A percentile compares a stretch with the other conserved stretches of the same genome.
Evolutionary conservation across 2,888 invertebrate genomes (phyloP).

Genomic region (Acronicta leporina): DNA sequence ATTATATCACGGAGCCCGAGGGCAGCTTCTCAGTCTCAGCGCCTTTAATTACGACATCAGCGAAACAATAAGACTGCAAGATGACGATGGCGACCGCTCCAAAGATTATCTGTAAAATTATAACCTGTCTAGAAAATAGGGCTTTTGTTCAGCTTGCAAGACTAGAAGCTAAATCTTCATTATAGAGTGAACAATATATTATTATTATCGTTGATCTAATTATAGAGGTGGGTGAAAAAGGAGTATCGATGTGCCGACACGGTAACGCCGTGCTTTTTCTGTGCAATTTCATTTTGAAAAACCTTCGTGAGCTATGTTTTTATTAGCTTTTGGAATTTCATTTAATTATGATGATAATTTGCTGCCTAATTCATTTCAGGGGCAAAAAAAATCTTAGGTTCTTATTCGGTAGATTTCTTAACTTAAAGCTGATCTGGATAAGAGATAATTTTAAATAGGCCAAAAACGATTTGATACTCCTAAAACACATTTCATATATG

Average conservation of each 20-base stretch:
- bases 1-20: constrained; percentile 37
- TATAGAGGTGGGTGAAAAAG: constrained; percentile 62
- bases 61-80: constrained; percentile 64
- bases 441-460: no score
- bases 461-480: no score
- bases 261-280: constrained; percentile 19
- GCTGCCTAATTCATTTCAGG: no score
- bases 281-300: constrained; percentile 22
- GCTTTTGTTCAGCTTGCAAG: constrained; percentile 72
- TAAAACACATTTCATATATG: no score
- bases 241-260: constrained; percentile 5
- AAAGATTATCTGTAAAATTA: constrained; percentile 79
- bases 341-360: no score
- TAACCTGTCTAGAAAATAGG: constrained; percentile 70
- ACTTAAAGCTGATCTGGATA: no score
- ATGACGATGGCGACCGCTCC: constrained; percentile 74
- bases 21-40: constrained; percentile 32
- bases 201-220: constrained; percentile 81
- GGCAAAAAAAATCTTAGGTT: no score
- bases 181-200: constrained; percentile 77
- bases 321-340: no score
- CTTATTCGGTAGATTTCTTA: no score
- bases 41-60: constrained; percentile 54
- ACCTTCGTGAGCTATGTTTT: constrained; percentile 7
- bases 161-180: constrained; percentile 85